phyloP scores from a whole-genome alignment of 2,797 vertebrate species.

The Labroides dimidiatus region DNA sequence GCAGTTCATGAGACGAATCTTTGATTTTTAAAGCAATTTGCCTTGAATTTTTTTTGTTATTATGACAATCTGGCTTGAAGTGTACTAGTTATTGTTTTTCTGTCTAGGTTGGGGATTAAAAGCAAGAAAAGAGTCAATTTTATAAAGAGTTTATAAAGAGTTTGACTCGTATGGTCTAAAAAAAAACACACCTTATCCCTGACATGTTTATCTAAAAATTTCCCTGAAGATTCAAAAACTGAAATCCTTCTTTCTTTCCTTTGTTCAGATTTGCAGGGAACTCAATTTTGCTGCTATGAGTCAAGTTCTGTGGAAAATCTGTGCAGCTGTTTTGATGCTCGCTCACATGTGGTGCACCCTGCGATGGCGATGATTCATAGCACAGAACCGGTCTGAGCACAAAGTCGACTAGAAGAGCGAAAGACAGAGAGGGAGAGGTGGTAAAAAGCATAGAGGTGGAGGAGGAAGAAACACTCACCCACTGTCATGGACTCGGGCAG shows the following conservation, averaged over 20 bases:
- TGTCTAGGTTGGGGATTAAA: too few relatives aligned
- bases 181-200: too few relatives aligned
- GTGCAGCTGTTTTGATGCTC: neutral
- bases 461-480: slow-evolving; percentile 84
- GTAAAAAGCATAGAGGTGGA: neutral
- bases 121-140: too few relatives aligned
- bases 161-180: too few relatives aligned
- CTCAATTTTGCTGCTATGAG: neutral
- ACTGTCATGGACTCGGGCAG: slow-evolving; percentile 95
- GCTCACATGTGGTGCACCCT: neutral
- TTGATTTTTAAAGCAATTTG: neutral
- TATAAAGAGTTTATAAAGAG: too few relatives aligned
- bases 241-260: neutral
- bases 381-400: slow-evolving; percentile 40
- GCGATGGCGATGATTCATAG: slow-evolving; percentile 10
- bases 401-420: slow-evolving; percentile 2
- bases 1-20: neutral
- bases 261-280: neutral
- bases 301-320: neutral
- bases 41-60: too few relatives aligned
- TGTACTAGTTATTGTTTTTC: too few relatives aligned
- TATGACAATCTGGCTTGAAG: too few relatives aligned
- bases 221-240: neutral
- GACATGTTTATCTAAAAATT: neutral
- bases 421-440: neutral